Conservation (phyloP, 2,888 invertebrate species). For the Hybos culiciformis region DNA sequence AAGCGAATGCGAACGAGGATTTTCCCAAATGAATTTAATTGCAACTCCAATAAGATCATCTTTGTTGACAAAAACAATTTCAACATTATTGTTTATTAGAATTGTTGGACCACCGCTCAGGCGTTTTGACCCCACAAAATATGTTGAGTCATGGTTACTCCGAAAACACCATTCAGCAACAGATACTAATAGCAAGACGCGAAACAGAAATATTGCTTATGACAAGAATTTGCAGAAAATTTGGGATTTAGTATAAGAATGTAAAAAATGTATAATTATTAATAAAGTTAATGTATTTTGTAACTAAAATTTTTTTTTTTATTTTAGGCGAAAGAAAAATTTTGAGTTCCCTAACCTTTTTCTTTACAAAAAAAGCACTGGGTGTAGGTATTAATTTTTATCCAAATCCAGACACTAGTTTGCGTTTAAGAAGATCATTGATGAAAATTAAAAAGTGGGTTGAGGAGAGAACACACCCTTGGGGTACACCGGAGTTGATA, state of each 20-base stretch:
- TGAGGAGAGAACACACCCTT: no score
- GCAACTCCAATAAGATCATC: neutral
- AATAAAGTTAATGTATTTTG: neutral
- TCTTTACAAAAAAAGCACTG: neutral
- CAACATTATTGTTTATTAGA: neutral
- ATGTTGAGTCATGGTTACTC: neutral
- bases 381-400: no score
- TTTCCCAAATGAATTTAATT: neutral
- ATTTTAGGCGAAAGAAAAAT: neutral
- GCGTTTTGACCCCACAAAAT: neutral
- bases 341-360: neutral
- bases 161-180: neutral
- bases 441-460: no score
- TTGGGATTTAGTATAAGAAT: neutral
- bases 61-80: neutral
- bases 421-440: no score
- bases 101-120: neutral
- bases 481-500: no score
- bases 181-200: neutral
- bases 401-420: no score
- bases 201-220: neutral
- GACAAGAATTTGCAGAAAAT: neutral
- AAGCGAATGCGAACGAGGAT: slow-evolving; percentile 1
- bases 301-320: neutral
- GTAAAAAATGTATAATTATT: neutral